A percentile compares a stretch with the other conserved stretches of the same genome.
Conservation (phyloP, 2,797 vertebrate genomes). For the Pangasius krempfi region DNA sequence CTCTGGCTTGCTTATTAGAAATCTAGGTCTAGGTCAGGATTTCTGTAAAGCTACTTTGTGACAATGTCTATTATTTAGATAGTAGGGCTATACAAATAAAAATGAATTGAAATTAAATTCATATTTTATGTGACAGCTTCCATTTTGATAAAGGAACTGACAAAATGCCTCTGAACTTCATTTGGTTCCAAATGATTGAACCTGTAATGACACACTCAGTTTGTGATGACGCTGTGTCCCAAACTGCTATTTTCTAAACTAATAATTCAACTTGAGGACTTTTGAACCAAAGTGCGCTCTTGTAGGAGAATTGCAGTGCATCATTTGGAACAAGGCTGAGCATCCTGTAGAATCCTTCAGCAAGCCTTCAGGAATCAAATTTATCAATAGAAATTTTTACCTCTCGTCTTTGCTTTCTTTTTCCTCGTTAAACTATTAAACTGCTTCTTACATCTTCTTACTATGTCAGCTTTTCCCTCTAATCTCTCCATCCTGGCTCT, state of each 20-base stretch:
- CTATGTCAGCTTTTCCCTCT: neutral
- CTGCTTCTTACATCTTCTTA: neutral
- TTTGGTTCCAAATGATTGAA: neutral
- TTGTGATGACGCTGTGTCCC: neutral
- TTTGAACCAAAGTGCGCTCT: neutral
- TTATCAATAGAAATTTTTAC: slow-evolving; percentile 43
- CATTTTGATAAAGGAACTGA: neutral
- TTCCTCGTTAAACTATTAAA: neutral
- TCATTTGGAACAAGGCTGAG: neutral
- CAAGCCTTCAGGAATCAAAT: slow-evolving; percentile 40
- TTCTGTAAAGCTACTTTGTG: neutral
- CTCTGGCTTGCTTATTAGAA: neutral
- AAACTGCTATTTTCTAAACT: neutral
- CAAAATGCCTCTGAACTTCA: neutral
- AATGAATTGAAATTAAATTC: neutral
- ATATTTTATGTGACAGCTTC: neutral
- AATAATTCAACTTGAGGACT: neutral
- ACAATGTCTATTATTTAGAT: neutral
- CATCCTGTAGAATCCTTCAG: slow-evolving; percentile 21
- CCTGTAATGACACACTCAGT: neutral
- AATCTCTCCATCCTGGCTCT: neutral
- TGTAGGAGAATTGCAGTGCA: neutral
- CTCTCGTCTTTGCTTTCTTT: neutral
- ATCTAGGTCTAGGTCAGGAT: neutral
- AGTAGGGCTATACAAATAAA: neutral